Evolutionary conservation across 2,888 invertebrate genomes (phyloP), one percentile per base, ranked within the genome.

Genomic region (Orgyia antiqua): DNA sequence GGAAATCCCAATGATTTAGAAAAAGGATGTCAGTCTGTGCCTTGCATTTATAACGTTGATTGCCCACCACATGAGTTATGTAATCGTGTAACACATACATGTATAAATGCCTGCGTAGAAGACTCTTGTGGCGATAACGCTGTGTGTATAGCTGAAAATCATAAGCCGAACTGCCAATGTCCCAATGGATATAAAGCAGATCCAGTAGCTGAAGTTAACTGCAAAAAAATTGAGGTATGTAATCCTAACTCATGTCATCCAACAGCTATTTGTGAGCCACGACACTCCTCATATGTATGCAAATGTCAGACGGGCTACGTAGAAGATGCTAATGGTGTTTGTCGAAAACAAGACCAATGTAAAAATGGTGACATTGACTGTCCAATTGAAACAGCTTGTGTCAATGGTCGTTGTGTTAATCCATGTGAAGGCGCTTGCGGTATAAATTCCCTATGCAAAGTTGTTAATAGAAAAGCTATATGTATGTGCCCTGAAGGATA

Each of bases 81-180:
- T 66, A 93, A 96, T 63, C 88, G 96, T 30, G 78, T 95, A 62
- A 92, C 93, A 1, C 93, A 95, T 62, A 92, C 92, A 11, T 97
- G 96, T 57, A 89, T 90, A 54, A 91, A 93, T 64, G 94, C 92
- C 4, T 96, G 96, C 60, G 90, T 91, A 42, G 92, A 93, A 64
- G 92, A 93, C 48, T 91, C 93, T 2, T 97, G 96, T 58, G 96
- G 96, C 0, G 89, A 89, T 10, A 95, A 96, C 70, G 94, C 96
- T 5, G 93, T 96, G 9, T 97, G 97, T 66, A 90, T 96, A 49
- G 92, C 94, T 3, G 94, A 95, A 71, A 92, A 94, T 56, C 95
- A 96, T 63, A 92, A 91, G 61, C 89, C 92, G 5, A 89, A 89
- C 10, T 97, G 97, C 53, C 94, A 94, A 62, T 97, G 97, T 64